Conservation (phyloP, 2,113 vertebrate genomes). For the Catagonus wagneri region DNA sequence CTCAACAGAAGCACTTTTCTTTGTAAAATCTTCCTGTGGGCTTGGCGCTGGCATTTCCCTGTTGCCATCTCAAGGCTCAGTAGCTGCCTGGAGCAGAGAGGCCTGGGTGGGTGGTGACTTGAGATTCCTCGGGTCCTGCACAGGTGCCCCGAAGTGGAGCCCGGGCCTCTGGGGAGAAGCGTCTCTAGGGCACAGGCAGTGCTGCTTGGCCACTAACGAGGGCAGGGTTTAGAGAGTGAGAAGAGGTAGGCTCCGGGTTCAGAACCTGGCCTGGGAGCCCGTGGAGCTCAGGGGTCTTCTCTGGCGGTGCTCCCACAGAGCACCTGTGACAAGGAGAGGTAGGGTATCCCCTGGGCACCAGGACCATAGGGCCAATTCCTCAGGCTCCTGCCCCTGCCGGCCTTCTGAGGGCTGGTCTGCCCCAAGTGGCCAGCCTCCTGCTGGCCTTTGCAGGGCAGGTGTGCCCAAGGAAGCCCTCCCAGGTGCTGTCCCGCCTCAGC, state of each 20-base stretch:
- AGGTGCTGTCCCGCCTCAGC: not conserved
- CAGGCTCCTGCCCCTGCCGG: not conserved
- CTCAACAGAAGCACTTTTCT: constrained; percentile 60
- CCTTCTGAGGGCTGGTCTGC: not conserved
- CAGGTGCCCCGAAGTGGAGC: not conserved
- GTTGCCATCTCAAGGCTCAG: not conserved
- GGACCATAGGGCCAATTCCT: not conserved
- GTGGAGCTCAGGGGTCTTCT: not conserved
- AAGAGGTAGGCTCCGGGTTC: no score
- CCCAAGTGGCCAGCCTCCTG: not conserved
- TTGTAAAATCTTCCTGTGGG: not conserved
- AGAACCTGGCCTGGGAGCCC: not conserved
- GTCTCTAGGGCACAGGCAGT: not conserved
- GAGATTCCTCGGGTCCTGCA: not conserved
- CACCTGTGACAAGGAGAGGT: not conserved
- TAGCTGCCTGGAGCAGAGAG: not conserved
- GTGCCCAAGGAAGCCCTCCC: not conserved
- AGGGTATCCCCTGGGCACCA: no score
- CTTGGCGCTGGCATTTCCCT: constrained; percentile 18
- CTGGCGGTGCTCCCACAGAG: not conserved
- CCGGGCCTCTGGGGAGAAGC: not conserved
- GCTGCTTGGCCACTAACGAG: not conserved
- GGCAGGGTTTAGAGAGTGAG: not conserved
- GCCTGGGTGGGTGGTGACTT: not conserved
- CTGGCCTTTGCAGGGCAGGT: not conserved